These are phyloP conservation scores for Noctua janthina DNA, from an alignment of 2,888 invertebrate species.

Conservation along the genomic window DNA sequence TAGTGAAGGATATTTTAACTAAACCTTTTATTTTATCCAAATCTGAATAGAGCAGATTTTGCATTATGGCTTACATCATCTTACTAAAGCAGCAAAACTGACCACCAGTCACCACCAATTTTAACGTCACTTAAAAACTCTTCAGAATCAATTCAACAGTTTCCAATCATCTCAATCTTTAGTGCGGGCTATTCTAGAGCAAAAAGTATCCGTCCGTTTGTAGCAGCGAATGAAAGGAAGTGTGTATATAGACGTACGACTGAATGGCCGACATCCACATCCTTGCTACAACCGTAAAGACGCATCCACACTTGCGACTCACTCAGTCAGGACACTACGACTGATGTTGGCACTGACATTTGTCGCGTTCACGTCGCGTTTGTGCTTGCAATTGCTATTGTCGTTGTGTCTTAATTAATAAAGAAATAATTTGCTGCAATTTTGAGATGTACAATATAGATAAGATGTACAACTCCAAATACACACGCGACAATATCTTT, in stretches of 20 bases:
- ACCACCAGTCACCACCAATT: not conserved
- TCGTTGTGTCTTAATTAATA: not conserved
- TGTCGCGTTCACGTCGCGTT: not conserved
- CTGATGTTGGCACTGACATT: not conserved
- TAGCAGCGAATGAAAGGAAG: conserved; percentile 66
- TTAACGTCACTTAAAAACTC: not conserved
- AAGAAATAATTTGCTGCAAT: conserved; percentile 1
- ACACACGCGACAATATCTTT: conserved; percentile 47
- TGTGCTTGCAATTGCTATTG: not conserved
- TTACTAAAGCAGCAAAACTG: not conserved
- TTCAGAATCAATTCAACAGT: not conserved
- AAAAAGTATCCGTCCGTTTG: conserved; percentile 39
- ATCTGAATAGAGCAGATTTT: not conserved
- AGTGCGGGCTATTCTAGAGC: conserved; percentile 10
- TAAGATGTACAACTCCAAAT: conserved; percentile 1
- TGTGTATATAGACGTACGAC: conserved; percentile 37
- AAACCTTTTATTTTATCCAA: not conserved
- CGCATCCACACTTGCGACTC: conserved; percentile 30
- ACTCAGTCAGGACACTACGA: not conserved
- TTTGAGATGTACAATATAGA: not conserved
- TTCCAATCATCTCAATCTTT: not conserved
- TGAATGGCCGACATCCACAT: conserved; percentile 72
- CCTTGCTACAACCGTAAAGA: conserved; percentile 48
- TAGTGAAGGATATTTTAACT: not conserved
- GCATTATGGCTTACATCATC: not conserved